Conservation (phyloP, 2,113 vertebrate species). For the Protobothrops flavoviridis region DNA sequence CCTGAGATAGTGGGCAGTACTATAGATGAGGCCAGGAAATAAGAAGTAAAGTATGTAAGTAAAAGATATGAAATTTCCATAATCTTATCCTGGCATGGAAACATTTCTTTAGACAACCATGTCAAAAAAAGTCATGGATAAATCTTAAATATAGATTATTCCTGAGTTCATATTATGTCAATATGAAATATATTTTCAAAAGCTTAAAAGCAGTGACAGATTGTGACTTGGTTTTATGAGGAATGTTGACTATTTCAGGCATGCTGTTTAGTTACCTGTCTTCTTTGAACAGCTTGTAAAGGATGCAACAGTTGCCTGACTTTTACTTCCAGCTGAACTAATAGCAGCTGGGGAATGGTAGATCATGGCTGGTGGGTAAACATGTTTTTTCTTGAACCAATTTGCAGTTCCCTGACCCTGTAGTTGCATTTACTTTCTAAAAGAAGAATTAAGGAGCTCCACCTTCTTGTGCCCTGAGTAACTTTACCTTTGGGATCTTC, state of each 20-base stretch:
- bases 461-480: neutral
- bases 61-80: neutral
- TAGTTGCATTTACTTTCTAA: neutral
- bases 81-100: neutral
- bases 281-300: neutral
- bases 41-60: conserved; percentile 40
- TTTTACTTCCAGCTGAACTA: neutral
- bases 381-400: neutral
- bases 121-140: neutral
- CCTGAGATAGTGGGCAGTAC: fast-evolving
- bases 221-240: neutral
- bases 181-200: neutral
- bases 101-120: neutral
- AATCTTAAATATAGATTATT: neutral
- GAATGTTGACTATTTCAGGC: neutral
- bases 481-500: neutral
- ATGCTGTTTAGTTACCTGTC: neutral
- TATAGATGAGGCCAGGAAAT: neutral
- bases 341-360: neutral
- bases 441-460: neutral
- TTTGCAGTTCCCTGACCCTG: neutral
- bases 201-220: neutral
- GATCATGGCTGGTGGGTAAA: neutral
- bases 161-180: neutral
- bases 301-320: neutral